Base-by-base conservation (phyloP, 2,888 invertebrate species). In the Xestia rhomboidea region DNA sequence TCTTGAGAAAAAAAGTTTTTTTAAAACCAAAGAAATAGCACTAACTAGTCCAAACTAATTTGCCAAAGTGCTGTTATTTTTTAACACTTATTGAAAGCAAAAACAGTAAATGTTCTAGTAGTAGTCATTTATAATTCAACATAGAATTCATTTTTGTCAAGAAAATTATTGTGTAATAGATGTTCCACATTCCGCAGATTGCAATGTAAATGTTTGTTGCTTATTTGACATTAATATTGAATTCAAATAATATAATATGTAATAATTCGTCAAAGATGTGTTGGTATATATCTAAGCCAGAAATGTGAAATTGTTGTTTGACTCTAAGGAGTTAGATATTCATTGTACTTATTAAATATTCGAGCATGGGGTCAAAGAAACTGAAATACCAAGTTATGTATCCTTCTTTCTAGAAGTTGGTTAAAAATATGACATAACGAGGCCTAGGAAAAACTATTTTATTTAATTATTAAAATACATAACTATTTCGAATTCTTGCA, bases 391-490 rank as follows among this genome's bases (percentile, higher is more conserved):
- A 68, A 18, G 1, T 0, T n/a, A 24, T 5, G n/a, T 49, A 67
- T 18, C n/a, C 15, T 41, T 64, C 2, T n/a, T 64, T 27, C 41
- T 64, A 41, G 64, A 64, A 64, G 24, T n/a, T 41, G n/a, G n/a
- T 44, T 38, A n/a, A 41, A 77, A 72, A 30, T 34, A 38, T 51
- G 13, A 15, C 60, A 41, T 30, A 30, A 49, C 54, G 84, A 64
- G 68, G 84, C 84, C 70, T 80, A 84, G 38, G 60, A 64, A n/a
- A 41, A 38, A n/a, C 21, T 21, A 27, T 57, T 18, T 2, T 24
- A 38, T 34, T 24, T 21, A 24, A 15, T 63, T n/a, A 38, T 38
- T 63, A 13, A 64, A 41, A 64, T 34, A 8, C 1, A 46, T 41
- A 11, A n/a, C 18, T 57, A 54, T 68, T 63, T 63, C 6, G 18